Conservation (phyloP, 1,140 invertebrate species). For the Dolichoris vasculosae region DNA sequence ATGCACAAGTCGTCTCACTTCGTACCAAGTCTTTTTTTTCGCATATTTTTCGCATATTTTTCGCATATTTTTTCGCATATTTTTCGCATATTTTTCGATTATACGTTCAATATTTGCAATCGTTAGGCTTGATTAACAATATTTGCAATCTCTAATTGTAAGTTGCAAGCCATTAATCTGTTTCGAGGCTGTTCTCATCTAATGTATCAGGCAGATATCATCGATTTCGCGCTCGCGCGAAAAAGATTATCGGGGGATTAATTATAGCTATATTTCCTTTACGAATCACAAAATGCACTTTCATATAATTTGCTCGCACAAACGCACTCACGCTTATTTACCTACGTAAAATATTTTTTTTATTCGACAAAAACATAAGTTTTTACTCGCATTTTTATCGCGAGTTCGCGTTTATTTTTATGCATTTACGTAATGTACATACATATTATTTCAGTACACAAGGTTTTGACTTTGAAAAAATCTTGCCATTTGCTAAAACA, state of each 20-base stretch:
- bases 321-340: constrained; percentile 45
- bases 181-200: constrained; percentile 52
- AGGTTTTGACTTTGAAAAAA: constrained; percentile 2
- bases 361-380: constrained; percentile 4
- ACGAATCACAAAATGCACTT: constrained; percentile 66
- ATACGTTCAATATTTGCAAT: constrained; percentile 41
- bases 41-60: constrained; percentile 41
- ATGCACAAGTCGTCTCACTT: constrained; percentile 29
- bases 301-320: constrained; percentile 51
- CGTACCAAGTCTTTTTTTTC: constrained; percentile 46
- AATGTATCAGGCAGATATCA: constrained; percentile 70
- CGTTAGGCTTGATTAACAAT: constrained; percentile 39
- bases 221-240: constrained; percentile 63
- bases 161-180: constrained; percentile 47
- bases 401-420: neutral
- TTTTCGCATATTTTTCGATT: constrained; percentile 46
- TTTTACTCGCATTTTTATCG: neutral
- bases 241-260: constrained; percentile 44
- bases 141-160: constrained; percentile 35
- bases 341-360: constrained; percentile 21
- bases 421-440: constrained; percentile 18
- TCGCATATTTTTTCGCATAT: too few species aligned
- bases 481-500: constrained; percentile 26
- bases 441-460: neutral
- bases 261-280: constrained; percentile 53